Evolutionary conservation across 2,113 vertebrate species (phyloP), one percentile per base, ranked within the genome.

Genomic region (Paralichthys olivaceus): DNA sequence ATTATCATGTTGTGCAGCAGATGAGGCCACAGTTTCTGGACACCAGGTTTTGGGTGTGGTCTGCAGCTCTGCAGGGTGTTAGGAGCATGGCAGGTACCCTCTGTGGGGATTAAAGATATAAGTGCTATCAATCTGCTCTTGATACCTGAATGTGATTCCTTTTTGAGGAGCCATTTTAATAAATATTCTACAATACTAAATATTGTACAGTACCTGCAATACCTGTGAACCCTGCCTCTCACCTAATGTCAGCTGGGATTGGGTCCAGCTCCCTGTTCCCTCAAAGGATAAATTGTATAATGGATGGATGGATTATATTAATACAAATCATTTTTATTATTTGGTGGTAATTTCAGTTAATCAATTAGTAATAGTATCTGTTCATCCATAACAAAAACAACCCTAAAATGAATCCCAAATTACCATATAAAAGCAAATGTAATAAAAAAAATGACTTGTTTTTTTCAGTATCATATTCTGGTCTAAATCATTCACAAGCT

Each of bases 1-100:
- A 87, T 90, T 76, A 55, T 26, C 61, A 23, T 20, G 13, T 20
- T 37, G 51, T 43, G 64, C 58, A 70, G 77, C 86, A 88, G 80
- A 85, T 37, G 73, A 58, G 76, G 58, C 67, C 69, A 65, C 7
- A 14, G 51, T 15, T 14, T 58, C 2, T 69, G 49, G 22, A 57
- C 63, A 59, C 29, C 4, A 54, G 62, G 28, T 68, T 79, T 32
- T 54, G 56, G 84, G 71, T 49, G 75, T 74, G 69, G 80, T 72
- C 58, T 34, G 37, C 23, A 22, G 59, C 13, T 2, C 11, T 11
- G 40, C 47, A 57, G 61, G 15, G 61, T 2, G 45, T n/a, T 25
- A 0, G 45, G 37, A 12, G 53, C 1, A 7, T 7, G 20, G n/a
- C 37, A 26, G 58, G 54, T 19, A 29, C 28, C 47, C 28, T 64